Evolutionary conservation across 2,888 invertebrate species (phyloP), one percentile per base, ranked within the genome.

Genomic region (Nycteola revayana): DNA sequence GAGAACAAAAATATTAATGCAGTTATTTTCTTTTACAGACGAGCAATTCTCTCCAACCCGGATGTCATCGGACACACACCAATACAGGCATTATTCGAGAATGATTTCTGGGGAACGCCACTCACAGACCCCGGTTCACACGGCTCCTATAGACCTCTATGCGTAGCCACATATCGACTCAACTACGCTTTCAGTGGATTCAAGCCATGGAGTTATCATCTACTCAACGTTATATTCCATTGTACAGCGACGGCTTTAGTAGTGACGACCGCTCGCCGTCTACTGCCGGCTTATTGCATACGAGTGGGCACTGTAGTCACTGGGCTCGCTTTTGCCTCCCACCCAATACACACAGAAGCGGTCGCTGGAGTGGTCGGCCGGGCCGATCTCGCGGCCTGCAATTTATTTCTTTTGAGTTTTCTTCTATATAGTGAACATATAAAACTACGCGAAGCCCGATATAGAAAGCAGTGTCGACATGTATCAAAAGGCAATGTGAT

Each of bases 91-190:
- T 91, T 98, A 60, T 93, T 98, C 72, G 92, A 92, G 77, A 94
- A 98, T 89, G 98, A 99, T 90, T 99, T 98, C 89, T 99, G 99
- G 99, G 99, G 98, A 29, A 98, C 98, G 24, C 96, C 98, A 39
- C 90, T 99, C 62, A 92, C 92, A 56, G 96, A 97, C 87, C 92
- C 94, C 49, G 98, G 98, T 31, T 98, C 98, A 7, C 98, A 99
- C 89, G 98, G 98, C 67, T 98, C 98, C 35, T 99, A 98, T 89
- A 91, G 99, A 20, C 98, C 98, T 30, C 90, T 99, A 60, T 95
- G 95, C 76, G 95, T 96, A 50, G 93, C 96, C 48, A 94, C 96
- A 55, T 97, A 96, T 89, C 93, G 97, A 58, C 90, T 96, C 52
- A 97, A 97, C 89, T 92, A 93, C 80, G 89, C 94, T 43, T 90